These are phyloP conservation scores for Dusona sp. DNA, from an alignment of 2,888 invertebrate species.

Conservation along the genomic window DNA sequence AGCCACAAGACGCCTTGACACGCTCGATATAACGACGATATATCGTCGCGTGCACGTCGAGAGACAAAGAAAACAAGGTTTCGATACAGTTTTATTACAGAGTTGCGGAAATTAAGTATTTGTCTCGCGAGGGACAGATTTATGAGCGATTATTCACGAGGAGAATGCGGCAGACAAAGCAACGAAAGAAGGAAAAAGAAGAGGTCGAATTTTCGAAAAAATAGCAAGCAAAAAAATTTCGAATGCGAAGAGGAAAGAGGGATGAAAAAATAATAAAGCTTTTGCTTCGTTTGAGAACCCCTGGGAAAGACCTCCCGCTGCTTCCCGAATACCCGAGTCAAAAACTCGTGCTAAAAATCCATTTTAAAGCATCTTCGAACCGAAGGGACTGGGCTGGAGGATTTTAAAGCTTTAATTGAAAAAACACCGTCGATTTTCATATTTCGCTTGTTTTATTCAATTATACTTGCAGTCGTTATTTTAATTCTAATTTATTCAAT, in stretches of 20 bases:
- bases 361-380: background rate
- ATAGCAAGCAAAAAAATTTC: background rate
- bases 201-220: background rate
- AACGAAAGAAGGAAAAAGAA: background rate
- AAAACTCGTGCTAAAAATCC: background rate
- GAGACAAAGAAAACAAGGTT: slow-evolving; percentile 13
- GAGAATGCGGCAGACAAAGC: background rate
- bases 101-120: background rate
- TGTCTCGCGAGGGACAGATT: background rate
- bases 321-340: background rate
- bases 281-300: background rate
- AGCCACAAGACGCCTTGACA: background rate
- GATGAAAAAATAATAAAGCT: background rate
- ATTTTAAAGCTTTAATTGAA: background rate
- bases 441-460: too few relatives aligned
- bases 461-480: background rate
- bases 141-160: background rate
- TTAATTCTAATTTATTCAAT: background rate
- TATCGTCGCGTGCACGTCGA: background rate
- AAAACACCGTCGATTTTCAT: background rate
- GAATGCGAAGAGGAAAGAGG: background rate
- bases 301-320: slow-evolving; percentile 10
- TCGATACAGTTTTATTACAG: background rate
- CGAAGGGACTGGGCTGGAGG: background rate
- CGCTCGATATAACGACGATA: background rate